Percentiles rank a stretch among this genome's conserved stretches.
Conservation (phyloP, 2,888 invertebrate species). For the Timema podura region DNA sequence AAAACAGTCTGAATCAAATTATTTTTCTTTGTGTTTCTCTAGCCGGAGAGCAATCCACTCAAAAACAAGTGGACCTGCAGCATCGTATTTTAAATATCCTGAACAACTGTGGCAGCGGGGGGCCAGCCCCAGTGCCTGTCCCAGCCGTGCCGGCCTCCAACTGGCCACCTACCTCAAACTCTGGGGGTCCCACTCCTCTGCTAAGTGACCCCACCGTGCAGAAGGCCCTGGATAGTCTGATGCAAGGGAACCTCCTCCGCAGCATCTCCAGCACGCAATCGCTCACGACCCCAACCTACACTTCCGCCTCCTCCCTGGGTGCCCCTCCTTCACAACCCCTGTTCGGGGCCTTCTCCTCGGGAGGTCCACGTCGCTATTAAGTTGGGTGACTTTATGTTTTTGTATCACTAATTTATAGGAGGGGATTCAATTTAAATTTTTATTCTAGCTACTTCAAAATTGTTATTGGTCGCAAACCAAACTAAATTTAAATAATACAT, state of each 20-base stretch:
- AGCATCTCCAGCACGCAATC: conserved; percentile 24
- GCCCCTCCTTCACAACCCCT: conserved; percentile 25
- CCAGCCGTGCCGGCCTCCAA: conserved; percentile 42
- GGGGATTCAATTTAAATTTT: too few relatives aligned
- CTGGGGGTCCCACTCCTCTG: conserved; percentile 44
- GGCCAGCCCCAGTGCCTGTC: conserved; percentile 40
- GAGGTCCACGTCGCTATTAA: too few relatives aligned
- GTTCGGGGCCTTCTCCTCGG: conserved; percentile 21
- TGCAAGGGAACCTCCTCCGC: conserved; percentile 45
- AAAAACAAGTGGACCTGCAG: conserved; percentile 62
- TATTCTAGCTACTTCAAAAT: too few relatives aligned
- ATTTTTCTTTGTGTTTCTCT: too few relatives aligned
- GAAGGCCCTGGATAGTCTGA: conserved; percentile 69
- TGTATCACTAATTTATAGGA: too few relatives aligned
- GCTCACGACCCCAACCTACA: conserved; percentile 12
- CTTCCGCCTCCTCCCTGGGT: conserved; percentile 21
- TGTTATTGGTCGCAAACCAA: too few relatives aligned
- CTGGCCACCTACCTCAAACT: conserved; percentile 36
- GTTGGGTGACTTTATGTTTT: too few relatives aligned
- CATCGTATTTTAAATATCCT: conserved; percentile 74
- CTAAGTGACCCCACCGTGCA: conserved; percentile 73
- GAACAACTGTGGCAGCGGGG: conserved; percentile 52
- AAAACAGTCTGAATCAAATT: too few relatives aligned
- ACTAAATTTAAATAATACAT: too few relatives aligned
- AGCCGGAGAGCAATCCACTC: background rate